Evolutionary conservation across 2,797 vertebrate species (phyloP).

Genomic region (Artibeus lituratus): DNA sequence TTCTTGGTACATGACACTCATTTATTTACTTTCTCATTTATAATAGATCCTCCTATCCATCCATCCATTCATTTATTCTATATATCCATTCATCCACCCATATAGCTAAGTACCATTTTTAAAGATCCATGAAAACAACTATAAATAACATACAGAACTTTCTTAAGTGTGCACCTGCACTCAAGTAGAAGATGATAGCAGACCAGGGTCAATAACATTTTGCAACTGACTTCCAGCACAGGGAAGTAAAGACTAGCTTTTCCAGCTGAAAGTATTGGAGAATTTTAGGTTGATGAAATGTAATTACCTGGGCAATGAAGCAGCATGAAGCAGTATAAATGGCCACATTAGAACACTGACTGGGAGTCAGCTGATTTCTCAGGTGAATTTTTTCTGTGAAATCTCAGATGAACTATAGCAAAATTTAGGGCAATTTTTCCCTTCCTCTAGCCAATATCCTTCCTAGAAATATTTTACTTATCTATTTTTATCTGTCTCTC

Average conservation of each 20-base stretch:
- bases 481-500: neutral
- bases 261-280: constrained; percentile 42
- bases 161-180: neutral
- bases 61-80: neutral
- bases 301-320: constrained; percentile 60
- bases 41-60: neutral
- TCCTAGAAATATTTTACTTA: neutral
- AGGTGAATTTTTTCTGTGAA: constrained; percentile 51
- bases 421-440: constrained; percentile 44
- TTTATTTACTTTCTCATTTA: neutral
- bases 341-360: constrained; percentile 57
- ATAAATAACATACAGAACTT: neutral
- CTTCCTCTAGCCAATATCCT: constrained; percentile 6
- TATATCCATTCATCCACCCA: neutral
- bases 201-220: constrained; percentile 49
- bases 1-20: neutral
- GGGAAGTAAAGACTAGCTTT: constrained; percentile 22
- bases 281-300: constrained; percentile 65
- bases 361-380: constrained; percentile 60
- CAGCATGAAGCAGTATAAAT: constrained; percentile 48
- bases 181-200: constrained; percentile 39
- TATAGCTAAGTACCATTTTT: neutral
- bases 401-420: constrained; percentile 51
- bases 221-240: neutral
- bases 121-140: constrained; percentile 12